phyloP scores from a whole-genome alignment of 1,140 invertebrate genomes.

The Drosophila lini region DNA sequence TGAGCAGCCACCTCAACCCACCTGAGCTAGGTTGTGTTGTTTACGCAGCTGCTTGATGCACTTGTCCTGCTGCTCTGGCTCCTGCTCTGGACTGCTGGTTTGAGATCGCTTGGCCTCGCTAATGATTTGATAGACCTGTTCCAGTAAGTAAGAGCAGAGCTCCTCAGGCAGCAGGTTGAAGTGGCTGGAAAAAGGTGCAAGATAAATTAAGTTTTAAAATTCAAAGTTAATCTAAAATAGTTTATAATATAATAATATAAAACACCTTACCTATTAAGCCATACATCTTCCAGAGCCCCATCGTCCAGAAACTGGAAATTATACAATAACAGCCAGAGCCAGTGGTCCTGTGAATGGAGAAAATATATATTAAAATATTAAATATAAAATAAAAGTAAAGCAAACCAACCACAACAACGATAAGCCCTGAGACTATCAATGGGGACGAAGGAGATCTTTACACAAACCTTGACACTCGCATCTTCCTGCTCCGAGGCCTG shows the following conservation, averaged over 20 bases:
- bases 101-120: constrained; percentile 71
- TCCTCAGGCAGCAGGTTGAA: constrained; percentile 78
- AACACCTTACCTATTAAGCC: constrained; percentile 61
- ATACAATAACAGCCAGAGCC: constrained; percentile 73
- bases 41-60: constrained; percentile 70
- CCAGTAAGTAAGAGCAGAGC: constrained; percentile 71
- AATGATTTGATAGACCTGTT: constrained; percentile 78
- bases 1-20: background rate
- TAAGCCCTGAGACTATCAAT: constrained; percentile 32
- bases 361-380: background rate
- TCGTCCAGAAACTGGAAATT: constrained; percentile 74
- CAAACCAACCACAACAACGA: constrained; percentile 20
- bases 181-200: constrained; percentile 34
- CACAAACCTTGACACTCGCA: constrained; percentile 77
- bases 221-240: background rate
- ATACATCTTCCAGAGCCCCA: constrained; percentile 48
- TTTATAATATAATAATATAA: no score
- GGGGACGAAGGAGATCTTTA: constrained; percentile 15
- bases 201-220: no score
- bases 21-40: constrained; percentile 77
- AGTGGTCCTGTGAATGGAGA: constrained; percentile 65
- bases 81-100: constrained; percentile 34
- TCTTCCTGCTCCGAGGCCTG: constrained; percentile 58
- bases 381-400: background rate
- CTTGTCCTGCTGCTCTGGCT: constrained; percentile 51